A percentile compares a stretch with the other conserved stretches of the same genome.
These are phyloP conservation scores for Hemaris fuciformis DNA, from an alignment of 2,888 invertebrate genomes.

Conservation along the genomic window DNA sequence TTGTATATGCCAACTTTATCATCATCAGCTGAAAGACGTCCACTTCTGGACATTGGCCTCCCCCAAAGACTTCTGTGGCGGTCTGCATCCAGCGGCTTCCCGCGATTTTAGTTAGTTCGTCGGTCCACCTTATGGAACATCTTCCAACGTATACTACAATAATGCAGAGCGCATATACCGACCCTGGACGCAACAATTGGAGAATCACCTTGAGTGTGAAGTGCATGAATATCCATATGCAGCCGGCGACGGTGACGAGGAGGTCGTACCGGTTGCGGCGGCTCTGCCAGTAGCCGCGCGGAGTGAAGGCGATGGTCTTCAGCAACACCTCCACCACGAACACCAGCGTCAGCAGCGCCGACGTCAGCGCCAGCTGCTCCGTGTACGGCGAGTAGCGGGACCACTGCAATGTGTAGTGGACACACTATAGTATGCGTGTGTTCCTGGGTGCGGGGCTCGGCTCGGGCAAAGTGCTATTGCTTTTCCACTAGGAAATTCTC, in stretches of 20 bases:
- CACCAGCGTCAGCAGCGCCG: constrained; percentile 93
- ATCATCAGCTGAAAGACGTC: too few species aligned
- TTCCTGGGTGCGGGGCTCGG: too few species aligned
- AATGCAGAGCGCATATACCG: background rate
- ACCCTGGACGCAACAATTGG: background rate
- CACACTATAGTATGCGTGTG: too few species aligned
- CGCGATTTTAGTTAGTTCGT: too few species aligned
- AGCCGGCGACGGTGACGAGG: constrained; percentile 97
- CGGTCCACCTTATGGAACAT: too few species aligned
- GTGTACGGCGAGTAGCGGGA: constrained; percentile 90
- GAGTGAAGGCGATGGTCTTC: constrained; percentile 99
- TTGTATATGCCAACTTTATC: too few species aligned
- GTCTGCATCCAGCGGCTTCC: too few species aligned
- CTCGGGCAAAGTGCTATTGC: too few species aligned
- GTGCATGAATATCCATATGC: constrained; percentile 98
- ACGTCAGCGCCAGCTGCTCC: constrained; percentile 90
- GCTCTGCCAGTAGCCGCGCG: constrained; percentile 99
- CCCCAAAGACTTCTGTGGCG: too few species aligned
- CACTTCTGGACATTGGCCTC: too few species aligned
- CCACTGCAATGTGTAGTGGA: constrained; percentile 89
- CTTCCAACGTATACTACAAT: too few species aligned
- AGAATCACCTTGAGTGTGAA: constrained; percentile 87
- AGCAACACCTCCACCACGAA: constrained; percentile 98
- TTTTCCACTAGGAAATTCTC: too few species aligned
- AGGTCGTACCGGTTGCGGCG: constrained; percentile 98